Conservation (phyloP, 2,113 vertebrate species). For the Barbus barbus region DNA sequence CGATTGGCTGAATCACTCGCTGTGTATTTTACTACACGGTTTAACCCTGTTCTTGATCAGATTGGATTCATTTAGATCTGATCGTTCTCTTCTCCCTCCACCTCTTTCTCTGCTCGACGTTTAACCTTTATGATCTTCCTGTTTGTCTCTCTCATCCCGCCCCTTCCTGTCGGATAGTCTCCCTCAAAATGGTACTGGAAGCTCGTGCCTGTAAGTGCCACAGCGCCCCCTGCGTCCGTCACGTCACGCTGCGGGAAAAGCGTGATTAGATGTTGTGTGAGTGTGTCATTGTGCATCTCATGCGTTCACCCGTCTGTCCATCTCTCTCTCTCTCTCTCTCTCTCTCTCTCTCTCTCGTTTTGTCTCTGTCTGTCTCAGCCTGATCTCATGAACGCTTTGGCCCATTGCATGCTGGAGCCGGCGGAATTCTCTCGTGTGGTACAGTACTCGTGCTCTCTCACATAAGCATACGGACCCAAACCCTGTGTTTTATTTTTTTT, state of each 20-base stretch:
- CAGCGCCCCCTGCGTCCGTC: constrained; percentile 43
- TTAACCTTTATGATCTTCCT: constrained; percentile 76
- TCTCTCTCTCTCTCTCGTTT: constrained; percentile 50
- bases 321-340: constrained; percentile 51
- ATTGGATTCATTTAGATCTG: constrained; percentile 36
- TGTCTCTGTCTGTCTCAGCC: constrained; percentile 66
- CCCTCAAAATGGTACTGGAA: constrained; percentile 96
- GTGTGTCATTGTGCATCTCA: constrained; percentile 14
- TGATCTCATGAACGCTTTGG: constrained; percentile 78
- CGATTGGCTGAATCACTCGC: constrained; percentile 8
- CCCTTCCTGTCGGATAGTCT: constrained; percentile 81
- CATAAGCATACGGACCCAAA: no score
- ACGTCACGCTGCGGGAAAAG: constrained; percentile 16
- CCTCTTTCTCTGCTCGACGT: constrained; percentile 11
- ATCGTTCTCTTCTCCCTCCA: constrained; percentile 18
- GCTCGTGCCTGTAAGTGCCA: constrained; percentile 88
- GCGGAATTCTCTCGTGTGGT: constrained; percentile 77
- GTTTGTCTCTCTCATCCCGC: constrained; percentile 76
- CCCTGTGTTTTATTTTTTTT: no score
- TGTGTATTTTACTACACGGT: background rate
- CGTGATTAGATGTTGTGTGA: background rate
- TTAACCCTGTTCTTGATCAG: constrained; percentile 45
- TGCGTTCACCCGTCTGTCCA: constrained; percentile 7
- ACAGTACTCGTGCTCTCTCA: constrained; percentile 66
- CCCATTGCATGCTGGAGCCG: constrained; percentile 80